Percentiles rank a stretch among this genome's conserved stretches.
Evolutionary conservation across 2,113 vertebrate species (phyloP).

Genomic region (Sander lucioperca): DNA sequence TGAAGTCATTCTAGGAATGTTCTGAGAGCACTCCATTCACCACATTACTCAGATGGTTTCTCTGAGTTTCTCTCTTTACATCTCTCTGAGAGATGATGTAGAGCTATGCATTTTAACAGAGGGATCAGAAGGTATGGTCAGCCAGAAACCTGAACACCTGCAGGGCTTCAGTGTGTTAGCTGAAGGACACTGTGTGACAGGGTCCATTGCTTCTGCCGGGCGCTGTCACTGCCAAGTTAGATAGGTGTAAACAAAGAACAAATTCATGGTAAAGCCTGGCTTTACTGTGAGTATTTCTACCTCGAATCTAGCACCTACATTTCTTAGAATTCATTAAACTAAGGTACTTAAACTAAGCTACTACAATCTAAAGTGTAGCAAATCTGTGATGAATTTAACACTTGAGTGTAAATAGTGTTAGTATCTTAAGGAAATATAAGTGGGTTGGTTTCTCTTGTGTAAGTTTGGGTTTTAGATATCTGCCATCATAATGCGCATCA

Average conservation of each 20-base stretch:
- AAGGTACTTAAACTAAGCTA: neutral
- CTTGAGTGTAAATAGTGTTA: neutral
- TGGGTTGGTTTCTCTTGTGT: neutral
- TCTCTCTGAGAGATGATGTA: neutral
- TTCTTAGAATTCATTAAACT: neutral
- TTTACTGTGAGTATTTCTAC: neutral
- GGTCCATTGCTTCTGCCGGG: neutral
- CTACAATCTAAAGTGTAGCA: neutral
- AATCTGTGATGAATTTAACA: neutral
- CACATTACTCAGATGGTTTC: neutral
- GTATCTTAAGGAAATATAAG: neutral
- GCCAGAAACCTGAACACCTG: slow-evolving; percentile 27
- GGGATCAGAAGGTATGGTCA: slow-evolving; percentile 26
- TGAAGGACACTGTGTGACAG: slow-evolving; percentile 1
- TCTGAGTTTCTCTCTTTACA: slow-evolving; percentile 17
- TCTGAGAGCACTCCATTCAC: slow-evolving; percentile 36
- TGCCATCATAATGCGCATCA: neutral
- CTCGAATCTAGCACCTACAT: neutral
- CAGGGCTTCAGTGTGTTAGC: slow-evolving; percentile 5
- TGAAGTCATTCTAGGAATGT: slow-evolving; percentile 34
- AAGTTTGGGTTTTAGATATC: neutral
- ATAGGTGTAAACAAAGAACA: neutral
- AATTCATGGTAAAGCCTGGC: neutral
- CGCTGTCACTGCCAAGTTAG: slow-evolving; percentile 1
- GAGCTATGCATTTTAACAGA: slow-evolving; percentile 10